Evolutionary conservation across 2,797 vertebrate species (phyloP).

Genomic region (Echiichthys vipera): DNA sequence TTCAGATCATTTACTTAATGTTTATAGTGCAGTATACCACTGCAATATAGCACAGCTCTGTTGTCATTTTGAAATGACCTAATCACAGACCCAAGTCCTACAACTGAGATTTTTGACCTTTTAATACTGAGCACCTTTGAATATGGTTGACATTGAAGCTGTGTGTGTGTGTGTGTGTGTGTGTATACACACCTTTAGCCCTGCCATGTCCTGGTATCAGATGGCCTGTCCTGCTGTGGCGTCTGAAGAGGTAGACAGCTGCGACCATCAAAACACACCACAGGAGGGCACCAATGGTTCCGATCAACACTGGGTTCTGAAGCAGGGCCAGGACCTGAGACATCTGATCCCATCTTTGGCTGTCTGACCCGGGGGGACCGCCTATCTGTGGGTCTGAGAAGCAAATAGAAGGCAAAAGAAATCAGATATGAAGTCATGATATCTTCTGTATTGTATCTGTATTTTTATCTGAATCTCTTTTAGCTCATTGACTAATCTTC

Average conservation of each 20-base stretch:
- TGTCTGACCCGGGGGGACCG: slow-evolving; percentile 8
- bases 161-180: too few relatives aligned
- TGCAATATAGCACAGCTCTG: background rate
- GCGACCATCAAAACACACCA: slow-evolving; percentile 89
- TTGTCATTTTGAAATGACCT: too few relatives aligned
- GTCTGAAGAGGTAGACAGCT: slow-evolving; percentile 87
- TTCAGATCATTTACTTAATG: background rate
- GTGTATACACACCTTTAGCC: slow-evolving; percentile 67
- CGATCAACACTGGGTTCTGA: slow-evolving; percentile 90
- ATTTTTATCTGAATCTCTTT: too few relatives aligned
- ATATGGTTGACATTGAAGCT: background rate
- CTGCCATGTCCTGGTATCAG: slow-evolving; percentile 66
- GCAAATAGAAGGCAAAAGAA: slow-evolving; percentile 3
- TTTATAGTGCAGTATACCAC: too few relatives aligned
- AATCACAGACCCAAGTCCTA: background rate
- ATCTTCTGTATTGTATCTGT: too few relatives aligned
- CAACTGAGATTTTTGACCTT: background rate
- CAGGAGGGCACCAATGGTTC: slow-evolving; percentile 84
- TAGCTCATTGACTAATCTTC: too few relatives aligned
- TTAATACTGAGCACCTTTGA: background rate
- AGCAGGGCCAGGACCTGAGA: slow-evolving; percentile 77
- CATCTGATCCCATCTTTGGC: slow-evolving; percentile 18
- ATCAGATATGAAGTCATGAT: background rate
- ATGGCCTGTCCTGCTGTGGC: slow-evolving; percentile 71
- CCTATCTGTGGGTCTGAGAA: slow-evolving; percentile 49